Evolutionary conservation across 2,113 vertebrate species (phyloP), one percentile per base, ranked within the genome.

Genomic region (Python bivittatus): DNA sequence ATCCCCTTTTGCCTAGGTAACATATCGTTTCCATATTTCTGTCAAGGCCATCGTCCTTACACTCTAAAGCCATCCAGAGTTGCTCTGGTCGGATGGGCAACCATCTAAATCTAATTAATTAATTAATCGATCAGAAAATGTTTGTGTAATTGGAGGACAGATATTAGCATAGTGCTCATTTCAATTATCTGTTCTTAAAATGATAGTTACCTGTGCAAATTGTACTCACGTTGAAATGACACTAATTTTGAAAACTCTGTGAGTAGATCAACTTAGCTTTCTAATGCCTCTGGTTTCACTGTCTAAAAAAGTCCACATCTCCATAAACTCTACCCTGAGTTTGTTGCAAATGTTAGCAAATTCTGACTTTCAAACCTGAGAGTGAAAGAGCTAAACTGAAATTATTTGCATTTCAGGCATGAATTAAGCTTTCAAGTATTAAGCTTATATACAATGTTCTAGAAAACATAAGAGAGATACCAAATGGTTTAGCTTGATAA

Each of bases 401-500:
- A 88, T 33, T 2, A 88, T 88, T 92, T 92, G 38, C 87, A 92
- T 83, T 92, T 79, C 53, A 60, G 53, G 48, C 64, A 88, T 88
- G 86, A 57, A 92, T 57, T 79, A 57, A 72, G 53, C 72, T 92
- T 88, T 87, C 64, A 92, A 79, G 33, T 42, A 79, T 79, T 79
- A 79, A 57, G 33, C 33, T 88, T 25, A 25, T 12, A 88, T 17
- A 29, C 27, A 48, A 23, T 83, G 44, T 92, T 92, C 27, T 57
- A 57, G n/a, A 79, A 88, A 88, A 27, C 29, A 22, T 53, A n/a
- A 88, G 38, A 83, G 9, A 83, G 91, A 44, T 57, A 58, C 91
- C 64, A 92, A 92, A n/a, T 92, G 91, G 91, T 88, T 92, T 84
- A 4, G 61, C 83, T 38, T 92, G 91, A 92, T 92, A 92, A 92